Base-by-base conservation (phyloP, 2,113 vertebrate species). In the Pitta sordida region DNA sequence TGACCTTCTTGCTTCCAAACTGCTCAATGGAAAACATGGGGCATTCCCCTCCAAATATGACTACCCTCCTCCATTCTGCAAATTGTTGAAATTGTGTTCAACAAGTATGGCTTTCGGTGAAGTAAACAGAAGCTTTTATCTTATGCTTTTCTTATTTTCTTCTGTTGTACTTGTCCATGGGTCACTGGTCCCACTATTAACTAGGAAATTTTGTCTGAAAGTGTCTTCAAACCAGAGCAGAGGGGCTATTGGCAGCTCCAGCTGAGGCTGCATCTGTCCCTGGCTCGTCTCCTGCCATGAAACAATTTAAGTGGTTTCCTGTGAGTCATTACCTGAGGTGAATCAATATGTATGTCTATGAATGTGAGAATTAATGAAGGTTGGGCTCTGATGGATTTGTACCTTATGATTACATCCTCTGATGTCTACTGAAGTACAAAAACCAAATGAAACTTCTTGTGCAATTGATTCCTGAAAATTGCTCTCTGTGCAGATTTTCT, bases 351-450 rank as follows among this genome's bases (percentile, higher is more conserved):
- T 55, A 46, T 56, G 74, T 89, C 64, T 88, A 18, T 1, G 3
- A 88, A 55, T 48, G 73, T 53, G 88, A 67, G 56, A 94, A 88
- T 79, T 93, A 92, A 91, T 91, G 77, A 92, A 94, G 60, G 75
- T 74, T 81, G 52, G 60, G 89, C 81, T 94, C 86, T 71, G 81
- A 92, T 89, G 77, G 73, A 52, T 92, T 89, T 78, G 48, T 92
- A 49, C 81, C 56, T 92, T 81, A 62, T 67, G 68, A 67, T 48
- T 88, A 51, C 64, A 22, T 78, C 63, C 48, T 96, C 60, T 84
- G 43, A 86, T 92, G 43, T 68, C 51, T 86, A 36, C 69, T 75
- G 78, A 68, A 84, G 43, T 67, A 63, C 16, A 77, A 83, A 78
- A 60, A 92, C 51, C 64, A 67, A 52, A 49, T 83, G 6, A 83